Percentiles rank a stretch among this genome's conserved stretches.
phyloP scores from a whole-genome alignment of 2,797 vertebrate species.

The Craterocephalus amniculus region DNA sequence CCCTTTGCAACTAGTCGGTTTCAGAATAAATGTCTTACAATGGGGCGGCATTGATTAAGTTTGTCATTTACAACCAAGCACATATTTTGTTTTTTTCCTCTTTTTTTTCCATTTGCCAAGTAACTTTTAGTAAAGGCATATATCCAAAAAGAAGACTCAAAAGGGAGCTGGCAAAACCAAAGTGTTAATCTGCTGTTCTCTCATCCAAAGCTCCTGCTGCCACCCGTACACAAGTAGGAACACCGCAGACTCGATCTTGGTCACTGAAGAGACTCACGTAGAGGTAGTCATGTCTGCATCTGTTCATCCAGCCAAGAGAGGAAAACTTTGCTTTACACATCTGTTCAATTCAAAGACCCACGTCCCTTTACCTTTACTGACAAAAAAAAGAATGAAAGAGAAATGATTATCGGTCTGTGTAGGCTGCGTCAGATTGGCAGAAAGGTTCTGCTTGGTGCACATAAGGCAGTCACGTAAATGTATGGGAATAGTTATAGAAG shows the following conservation, averaged over 20 bases:
- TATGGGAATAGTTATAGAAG: constrained; percentile 28
- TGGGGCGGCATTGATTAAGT: constrained; percentile 65
- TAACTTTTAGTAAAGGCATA: constrained; percentile 62
- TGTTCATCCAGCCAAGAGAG: constrained; percentile 48
- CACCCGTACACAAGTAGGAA: constrained; percentile 50
- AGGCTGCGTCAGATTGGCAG: constrained; percentile 40
- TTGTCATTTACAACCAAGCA: constrained; percentile 71
- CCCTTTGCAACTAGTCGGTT: constrained; percentile 66
- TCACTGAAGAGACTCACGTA: constrained; percentile 67
- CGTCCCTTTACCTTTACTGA: constrained; percentile 50
- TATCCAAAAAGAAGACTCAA: constrained; percentile 35
- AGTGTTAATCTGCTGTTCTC: constrained; percentile 47
- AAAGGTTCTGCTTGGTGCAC: constrained; percentile 65
- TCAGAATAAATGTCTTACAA: constrained; percentile 69
- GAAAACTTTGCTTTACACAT: constrained; percentile 26
- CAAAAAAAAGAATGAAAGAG: constrained; percentile 9
- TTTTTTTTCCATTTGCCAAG: constrained; percentile 53
- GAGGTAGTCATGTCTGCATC: constrained; percentile 72
- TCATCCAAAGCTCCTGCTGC: constrained; percentile 46
- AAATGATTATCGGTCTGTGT: constrained; percentile 47
- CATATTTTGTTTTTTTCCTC: constrained; percentile 42
- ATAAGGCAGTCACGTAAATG: constrained; percentile 68
- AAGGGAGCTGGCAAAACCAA: constrained; percentile 44
- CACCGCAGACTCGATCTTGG: constrained; percentile 58
- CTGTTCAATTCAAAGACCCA: constrained; percentile 35